Percentiles rank a stretch among this genome's conserved stretches.
phyloP scores from a whole-genome alignment of 2,797 vertebrate genomes.

The Hafferia zeledoni region DNA sequence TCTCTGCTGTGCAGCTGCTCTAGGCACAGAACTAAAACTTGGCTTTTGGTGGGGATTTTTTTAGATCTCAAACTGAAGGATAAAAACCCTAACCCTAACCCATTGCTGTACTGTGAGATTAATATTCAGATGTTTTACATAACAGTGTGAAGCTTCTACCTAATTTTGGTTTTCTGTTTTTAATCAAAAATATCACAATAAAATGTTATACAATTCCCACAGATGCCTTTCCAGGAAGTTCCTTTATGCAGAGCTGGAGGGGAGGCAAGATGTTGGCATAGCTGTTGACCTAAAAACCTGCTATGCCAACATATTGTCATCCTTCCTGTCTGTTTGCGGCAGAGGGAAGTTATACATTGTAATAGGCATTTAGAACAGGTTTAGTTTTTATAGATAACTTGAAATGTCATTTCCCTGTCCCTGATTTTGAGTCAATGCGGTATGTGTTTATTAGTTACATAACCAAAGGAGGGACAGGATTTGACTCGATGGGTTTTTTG shows the following conservation, averaged over 20 bases:
- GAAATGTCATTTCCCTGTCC: background rate
- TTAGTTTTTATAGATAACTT: background rate
- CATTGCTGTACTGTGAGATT: background rate
- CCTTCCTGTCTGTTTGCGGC: constrained; percentile 79
- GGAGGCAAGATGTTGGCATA: constrained; percentile 90
- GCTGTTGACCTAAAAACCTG: constrained; percentile 83
- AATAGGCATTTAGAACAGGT: background rate
- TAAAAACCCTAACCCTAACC: too few species aligned
- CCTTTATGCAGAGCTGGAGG: constrained; percentile 71
- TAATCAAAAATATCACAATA: constrained; percentile 22
- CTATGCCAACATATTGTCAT: constrained; percentile 86
- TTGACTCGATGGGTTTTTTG: background rate
- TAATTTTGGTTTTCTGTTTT: constrained; percentile 44
- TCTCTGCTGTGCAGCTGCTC: background rate
- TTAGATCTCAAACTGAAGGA: background rate
- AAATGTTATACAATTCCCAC: background rate
- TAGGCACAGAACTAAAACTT: background rate
- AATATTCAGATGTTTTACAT: background rate
- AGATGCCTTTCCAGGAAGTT: constrained; percentile 8
- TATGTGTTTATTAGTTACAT: background rate
- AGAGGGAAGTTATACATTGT: background rate
- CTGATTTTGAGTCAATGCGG: background rate
- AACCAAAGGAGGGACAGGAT: background rate
- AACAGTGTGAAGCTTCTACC: background rate
- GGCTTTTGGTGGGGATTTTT: background rate